phyloP scores from a whole-genome alignment of 53 echinoderm and acorn worm species.

The Glandiceps talaboti region DNA sequence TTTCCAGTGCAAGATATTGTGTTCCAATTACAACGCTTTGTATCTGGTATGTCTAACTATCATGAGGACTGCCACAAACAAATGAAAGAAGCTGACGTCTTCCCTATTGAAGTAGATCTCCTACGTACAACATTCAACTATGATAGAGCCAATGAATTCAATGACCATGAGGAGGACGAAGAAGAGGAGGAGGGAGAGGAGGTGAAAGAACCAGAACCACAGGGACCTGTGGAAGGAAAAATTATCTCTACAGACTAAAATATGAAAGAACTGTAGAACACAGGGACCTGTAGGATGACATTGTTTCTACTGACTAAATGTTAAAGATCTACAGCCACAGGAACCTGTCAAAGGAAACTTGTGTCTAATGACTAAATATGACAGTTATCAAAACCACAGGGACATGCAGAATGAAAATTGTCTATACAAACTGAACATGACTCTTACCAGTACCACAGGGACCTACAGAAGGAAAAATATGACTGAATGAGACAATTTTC shows the following conservation, averaged over 20 bases:
- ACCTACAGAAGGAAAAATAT: too few species aligned
- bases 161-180: background rate
- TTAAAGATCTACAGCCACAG: too few species aligned
- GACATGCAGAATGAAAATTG: too few species aligned
- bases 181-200: background rate
- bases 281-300: background rate
- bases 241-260: background rate
- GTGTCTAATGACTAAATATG: too few species aligned
- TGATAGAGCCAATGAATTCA: conserved; percentile 3
- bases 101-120: conserved; percentile 95
- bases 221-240: background rate
- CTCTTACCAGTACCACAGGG: too few species aligned
- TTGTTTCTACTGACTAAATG: background rate
- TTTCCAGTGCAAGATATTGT: conserved; percentile 89
- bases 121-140: conserved; percentile 89
- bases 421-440: too few species aligned
- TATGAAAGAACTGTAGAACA: too few species aligned
- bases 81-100: conserved; percentile 84
- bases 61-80: conserved; percentile 81
- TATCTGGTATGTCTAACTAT: conserved; percentile 83
- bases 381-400: too few species aligned
- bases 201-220: too few species aligned
- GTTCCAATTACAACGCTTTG: conserved; percentile 85
- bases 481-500: too few species aligned
- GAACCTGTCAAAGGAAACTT: too few species aligned